phyloP scores from a whole-genome alignment of 1,140 invertebrate species.

The Lerema accius region DNA sequence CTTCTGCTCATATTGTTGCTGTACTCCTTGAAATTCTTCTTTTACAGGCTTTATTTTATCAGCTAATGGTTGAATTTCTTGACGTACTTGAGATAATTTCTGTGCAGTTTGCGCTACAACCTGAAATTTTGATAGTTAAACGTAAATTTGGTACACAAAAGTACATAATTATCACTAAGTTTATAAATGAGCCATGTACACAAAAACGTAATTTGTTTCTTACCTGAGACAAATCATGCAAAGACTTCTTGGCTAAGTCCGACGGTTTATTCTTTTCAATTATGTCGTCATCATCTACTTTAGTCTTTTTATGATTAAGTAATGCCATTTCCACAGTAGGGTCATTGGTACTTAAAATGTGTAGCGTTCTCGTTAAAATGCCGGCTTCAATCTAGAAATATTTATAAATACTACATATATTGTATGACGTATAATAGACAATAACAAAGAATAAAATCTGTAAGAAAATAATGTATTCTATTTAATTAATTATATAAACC shows the following conservation, averaged over 20 bases:
- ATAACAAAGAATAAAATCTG: too few species aligned
- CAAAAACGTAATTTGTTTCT: too few species aligned
- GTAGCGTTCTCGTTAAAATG: conserved; percentile 71
- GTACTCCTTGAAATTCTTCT: conserved; percentile 77
- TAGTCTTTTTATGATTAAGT: conserved; percentile 79
- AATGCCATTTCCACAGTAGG: conserved; percentile 79
- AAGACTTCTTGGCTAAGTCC: conserved; percentile 70
- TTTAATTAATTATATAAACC: too few species aligned
- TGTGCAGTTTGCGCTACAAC: conserved; percentile 76
- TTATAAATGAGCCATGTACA: too few species aligned
- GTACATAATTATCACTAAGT: too few species aligned
- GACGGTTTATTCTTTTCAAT: conserved; percentile 59
- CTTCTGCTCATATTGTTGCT: conserved; percentile 80
- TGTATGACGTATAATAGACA: too few species aligned
- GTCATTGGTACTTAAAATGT: conserved; percentile 72
- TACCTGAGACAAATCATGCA: conserved; percentile 80
- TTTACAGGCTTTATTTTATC: conserved; percentile 78
- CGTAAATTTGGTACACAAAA: too few species aligned
- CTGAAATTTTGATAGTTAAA: too few species aligned
- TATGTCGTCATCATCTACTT: conserved; percentile 70
- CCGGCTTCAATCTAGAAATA: conserved; percentile 72
- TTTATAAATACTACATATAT: conserved; percentile 12
- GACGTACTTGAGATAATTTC: conserved; percentile 74
- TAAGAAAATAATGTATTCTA: too few species aligned
- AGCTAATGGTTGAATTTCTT: conserved; percentile 76